Base-by-base conservation (phyloP, 2,888 invertebrate genomes). In the Agrochola macilenta region DNA sequence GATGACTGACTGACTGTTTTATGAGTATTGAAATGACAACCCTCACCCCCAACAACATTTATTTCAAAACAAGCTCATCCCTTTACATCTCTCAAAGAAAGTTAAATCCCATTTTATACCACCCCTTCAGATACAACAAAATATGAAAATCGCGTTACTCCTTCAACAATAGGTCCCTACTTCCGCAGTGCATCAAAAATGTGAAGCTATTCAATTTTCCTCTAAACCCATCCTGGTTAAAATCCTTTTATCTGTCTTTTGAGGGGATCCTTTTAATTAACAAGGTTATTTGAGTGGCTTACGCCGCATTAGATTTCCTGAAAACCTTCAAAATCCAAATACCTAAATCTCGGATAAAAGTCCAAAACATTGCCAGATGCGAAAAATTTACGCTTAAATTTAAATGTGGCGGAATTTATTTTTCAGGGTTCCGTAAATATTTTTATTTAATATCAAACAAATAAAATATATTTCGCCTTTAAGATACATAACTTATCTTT, bases 191-290 rank as follows among this genome's bases (percentile, higher is more conserved):
- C 76, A 78, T 71, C 54, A 75, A 79, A 78, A 83, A 72, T 73
- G 70, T 78, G 46, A 79, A 74, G 71, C 66, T 82, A 83, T 82
- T 84, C 75, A 86, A 86, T 86, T 88, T 79, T 46, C 54, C 70
- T 72, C 79, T 70, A 69, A 76, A 79, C 60, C 68, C 77, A 81
- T 85, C 85, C 71, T 69, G 54, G 69, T 60, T 88, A 86, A 26
- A 58, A 88, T 90, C 86, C 84, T 77, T 78, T 84, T 88, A 79
- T 79, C 79, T 83, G 81, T 78, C 61, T 85, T 87, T 74, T 80
- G 74, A 86, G 83, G 84, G 74, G 85, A 85, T 87, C 87, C 88
- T 81, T 87, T 87, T 90, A 89, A 92, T 93, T 92, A 93, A 91
- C 87, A 88, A 89, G 87, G 88, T 90, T 91, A 89, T 91, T 91